phyloP scores from a whole-genome alignment of 1,140 invertebrate species.

The Diuraphis noxia region DNA sequence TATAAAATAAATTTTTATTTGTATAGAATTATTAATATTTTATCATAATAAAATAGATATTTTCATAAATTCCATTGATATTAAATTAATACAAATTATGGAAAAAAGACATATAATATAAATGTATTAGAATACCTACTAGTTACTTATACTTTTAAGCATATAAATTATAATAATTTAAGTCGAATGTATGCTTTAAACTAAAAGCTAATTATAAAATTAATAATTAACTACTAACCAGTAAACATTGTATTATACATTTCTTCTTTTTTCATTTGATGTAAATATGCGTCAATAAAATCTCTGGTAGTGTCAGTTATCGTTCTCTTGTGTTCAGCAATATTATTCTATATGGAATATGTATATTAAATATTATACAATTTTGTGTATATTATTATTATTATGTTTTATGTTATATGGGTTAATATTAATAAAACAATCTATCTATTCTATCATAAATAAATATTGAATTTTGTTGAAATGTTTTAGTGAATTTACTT shows the following conservation, averaged over 20 bases:
- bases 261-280: slow-evolving; percentile 67
- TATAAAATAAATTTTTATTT: too few species aligned
- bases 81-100: not conserved
- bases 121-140: not conserved
- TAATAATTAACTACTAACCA: slow-evolving; percentile 60
- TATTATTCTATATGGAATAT: slow-evolving; percentile 63
- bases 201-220: not conserved
- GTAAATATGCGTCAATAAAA: slow-evolving; percentile 77
- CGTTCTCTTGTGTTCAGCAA: slow-evolving; percentile 66
- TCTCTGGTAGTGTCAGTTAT: slow-evolving; percentile 65
- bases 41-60: not conserved
- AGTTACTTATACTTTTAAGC: not conserved
- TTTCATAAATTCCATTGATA: not conserved
- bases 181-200: not conserved
- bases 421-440: not conserved
- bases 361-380: slow-evolving; percentile 56
- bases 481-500: not conserved
- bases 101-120: not conserved
- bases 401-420: not conserved
- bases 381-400: not conserved
- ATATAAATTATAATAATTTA: not conserved
- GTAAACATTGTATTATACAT: slow-evolving; percentile 64
- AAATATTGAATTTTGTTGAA: not conserved
- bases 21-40: not conserved
- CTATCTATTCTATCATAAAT: not conserved